phyloP scores from a whole-genome alignment of 1,140 invertebrate species.

The Dolichoris vasculosae region DNA sequence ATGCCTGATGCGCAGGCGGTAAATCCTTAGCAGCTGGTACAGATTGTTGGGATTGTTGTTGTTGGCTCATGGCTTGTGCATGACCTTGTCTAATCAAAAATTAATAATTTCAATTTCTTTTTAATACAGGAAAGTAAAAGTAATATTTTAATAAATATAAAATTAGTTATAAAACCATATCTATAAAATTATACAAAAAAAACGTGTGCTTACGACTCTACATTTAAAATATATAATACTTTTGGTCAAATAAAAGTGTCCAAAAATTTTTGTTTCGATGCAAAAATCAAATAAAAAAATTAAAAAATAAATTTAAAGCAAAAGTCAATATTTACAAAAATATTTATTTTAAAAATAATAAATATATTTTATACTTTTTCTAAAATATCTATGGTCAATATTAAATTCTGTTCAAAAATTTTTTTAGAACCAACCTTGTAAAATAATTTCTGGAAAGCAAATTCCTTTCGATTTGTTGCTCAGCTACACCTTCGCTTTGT shows the following conservation, averaged over 20 bases:
- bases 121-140: not conserved
- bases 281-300: too few species aligned
- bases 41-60: slow-evolving; percentile 64
- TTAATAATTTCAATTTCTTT: slow-evolving; percentile 12
- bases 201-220: too few species aligned
- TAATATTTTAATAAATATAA: not conserved
- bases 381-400: too few species aligned
- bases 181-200: too few species aligned
- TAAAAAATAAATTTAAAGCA: too few species aligned
- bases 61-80: slow-evolving; percentile 65
- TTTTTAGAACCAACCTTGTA: slow-evolving; percentile 63
- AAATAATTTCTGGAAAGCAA: slow-evolving; percentile 72
- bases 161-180: too few species aligned
- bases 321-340: too few species aligned
- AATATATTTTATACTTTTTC: too few species aligned
- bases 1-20: slow-evolving; percentile 72
- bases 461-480: slow-evolving; percentile 68
- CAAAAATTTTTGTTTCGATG: too few species aligned
- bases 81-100: slow-evolving; percentile 62
- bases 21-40: slow-evolving; percentile 66
- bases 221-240: not conserved
- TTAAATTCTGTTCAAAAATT: not conserved
- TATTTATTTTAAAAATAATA: too few species aligned
- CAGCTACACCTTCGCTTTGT: slow-evolving; percentile 64
- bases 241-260: not conserved